Evolutionary conservation across 2,113 vertebrate species (phyloP).

Genomic region (Dicrurus megarhynchus): DNA sequence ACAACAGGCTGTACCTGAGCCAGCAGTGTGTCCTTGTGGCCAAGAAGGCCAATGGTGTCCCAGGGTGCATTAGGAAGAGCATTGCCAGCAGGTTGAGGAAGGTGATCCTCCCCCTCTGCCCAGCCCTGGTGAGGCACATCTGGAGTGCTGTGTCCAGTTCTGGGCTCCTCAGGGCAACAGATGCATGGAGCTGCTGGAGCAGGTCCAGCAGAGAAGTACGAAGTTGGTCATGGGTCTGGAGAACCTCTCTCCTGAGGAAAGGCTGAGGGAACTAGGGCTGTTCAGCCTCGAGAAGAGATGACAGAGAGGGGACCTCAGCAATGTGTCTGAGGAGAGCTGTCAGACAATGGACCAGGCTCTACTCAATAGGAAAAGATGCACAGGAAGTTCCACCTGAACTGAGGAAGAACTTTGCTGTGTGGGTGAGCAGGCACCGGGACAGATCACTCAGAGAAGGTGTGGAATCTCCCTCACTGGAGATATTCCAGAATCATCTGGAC

Average conservation of each 20-base stretch:
- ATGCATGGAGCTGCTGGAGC: fast-evolving
- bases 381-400: not conserved
- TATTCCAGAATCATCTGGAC: not conserved
- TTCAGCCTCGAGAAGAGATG: fast-evolving
- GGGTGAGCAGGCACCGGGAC: fast-evolving
- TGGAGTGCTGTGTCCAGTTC: not conserved
- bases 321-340: not conserved
- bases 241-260: not conserved
- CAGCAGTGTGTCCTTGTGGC: not conserved
- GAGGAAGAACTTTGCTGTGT: not conserved
- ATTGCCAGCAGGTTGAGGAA: not conserved
- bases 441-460: not conserved
- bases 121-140: not conserved
- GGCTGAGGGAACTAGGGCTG: not conserved
- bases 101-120: fast-evolving
- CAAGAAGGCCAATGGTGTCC: no score
- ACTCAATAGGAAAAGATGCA: not conserved
- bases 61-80: not conserved
- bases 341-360: not conserved
- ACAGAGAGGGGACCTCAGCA: not conserved
- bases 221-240: fast-evolving
- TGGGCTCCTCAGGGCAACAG: not conserved
- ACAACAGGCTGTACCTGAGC: not conserved
- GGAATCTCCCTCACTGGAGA: not conserved
- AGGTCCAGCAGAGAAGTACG: fast-evolving